These are phyloP conservation scores for Cantharis flavilabris DNA, from an alignment of 2,888 invertebrate genomes.

Conservation along the genomic window DNA sequence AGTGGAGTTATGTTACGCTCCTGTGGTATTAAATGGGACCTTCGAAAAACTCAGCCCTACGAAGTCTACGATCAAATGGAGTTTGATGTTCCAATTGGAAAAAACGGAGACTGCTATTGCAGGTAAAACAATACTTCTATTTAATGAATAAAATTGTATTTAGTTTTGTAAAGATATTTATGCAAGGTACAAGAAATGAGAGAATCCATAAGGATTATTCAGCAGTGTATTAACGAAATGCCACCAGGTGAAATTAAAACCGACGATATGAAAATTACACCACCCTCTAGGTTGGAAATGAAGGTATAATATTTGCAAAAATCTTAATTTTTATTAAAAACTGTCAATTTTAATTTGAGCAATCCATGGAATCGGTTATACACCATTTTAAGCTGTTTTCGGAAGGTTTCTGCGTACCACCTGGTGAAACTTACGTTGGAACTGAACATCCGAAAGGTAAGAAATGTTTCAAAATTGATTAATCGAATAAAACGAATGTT, in stretches of 20 bases:
- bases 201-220: conserved; percentile 76
- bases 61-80: conserved; percentile 82
- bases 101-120: conserved; percentile 84
- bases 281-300: conserved; percentile 80
- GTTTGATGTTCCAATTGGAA: conserved; percentile 83
- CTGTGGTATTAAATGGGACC: conserved; percentile 86
- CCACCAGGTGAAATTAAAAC: conserved; percentile 77
- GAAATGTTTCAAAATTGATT: background rate
- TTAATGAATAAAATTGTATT: background rate
- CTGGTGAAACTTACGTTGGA: conserved; percentile 79
- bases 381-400: conserved; percentile 88
- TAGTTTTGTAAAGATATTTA: conserved; percentile 57
- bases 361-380: conserved; percentile 84
- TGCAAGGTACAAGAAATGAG: conserved; percentile 73
- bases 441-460: conserved; percentile 80
- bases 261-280: conserved; percentile 79
- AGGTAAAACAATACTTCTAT: conserved; percentile 53
- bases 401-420: conserved; percentile 82
- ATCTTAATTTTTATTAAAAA: background rate
- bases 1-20: conserved; percentile 79
- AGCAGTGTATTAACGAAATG: conserved; percentile 83
- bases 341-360: conserved; percentile 43
- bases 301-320: conserved; percentile 55
- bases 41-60: conserved; percentile 81
- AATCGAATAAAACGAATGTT: background rate